Conservation (phyloP, 2,888 invertebrate genomes). For the Eupithecia subumbrata region DNA sequence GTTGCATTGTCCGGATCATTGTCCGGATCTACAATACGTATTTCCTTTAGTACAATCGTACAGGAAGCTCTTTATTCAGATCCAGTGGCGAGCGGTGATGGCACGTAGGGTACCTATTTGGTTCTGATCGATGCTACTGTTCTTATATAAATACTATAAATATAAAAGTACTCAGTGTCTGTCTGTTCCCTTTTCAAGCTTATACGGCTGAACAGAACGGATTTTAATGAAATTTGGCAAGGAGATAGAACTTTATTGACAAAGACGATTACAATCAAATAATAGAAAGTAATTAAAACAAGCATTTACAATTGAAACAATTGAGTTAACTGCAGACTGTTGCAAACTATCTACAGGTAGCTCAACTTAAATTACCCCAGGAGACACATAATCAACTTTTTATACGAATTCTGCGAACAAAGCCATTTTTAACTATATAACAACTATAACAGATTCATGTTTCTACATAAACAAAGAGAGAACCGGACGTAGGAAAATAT, state of each 20-base stretch:
- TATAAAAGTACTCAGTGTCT: not conserved
- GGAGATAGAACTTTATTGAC: not conserved
- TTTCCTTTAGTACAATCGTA: slow-evolving; percentile 73
- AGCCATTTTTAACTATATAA: not conserved
- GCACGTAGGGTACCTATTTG: slow-evolving; percentile 64
- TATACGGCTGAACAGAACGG: not conserved
- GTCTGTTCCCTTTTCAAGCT: not conserved
- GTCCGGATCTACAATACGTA: slow-evolving; percentile 53
- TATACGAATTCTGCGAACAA: not conserved
- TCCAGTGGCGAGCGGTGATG: slow-evolving; percentile 59
- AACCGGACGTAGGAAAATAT: slow-evolving; percentile 6
- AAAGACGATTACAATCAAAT: too few relatives aligned
- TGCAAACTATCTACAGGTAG: too few relatives aligned
- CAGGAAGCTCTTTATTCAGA: slow-evolving; percentile 80
- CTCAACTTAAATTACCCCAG: not conserved
- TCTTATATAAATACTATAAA: not conserved
- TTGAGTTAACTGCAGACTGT: too few relatives aligned
- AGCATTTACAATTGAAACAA: too few relatives aligned
- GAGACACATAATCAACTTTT: not conserved
- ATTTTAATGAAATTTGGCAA: not conserved
- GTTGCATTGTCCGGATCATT: slow-evolving; percentile 54
- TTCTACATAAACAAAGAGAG: not conserved
- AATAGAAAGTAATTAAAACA: too few relatives aligned
- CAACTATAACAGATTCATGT: not conserved
- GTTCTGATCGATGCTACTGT: not conserved